These are phyloP conservation scores for Phataginus tricuspis DNA, from an alignment of 2,797 vertebrate genomes.

Conservation along the genomic window DNA sequence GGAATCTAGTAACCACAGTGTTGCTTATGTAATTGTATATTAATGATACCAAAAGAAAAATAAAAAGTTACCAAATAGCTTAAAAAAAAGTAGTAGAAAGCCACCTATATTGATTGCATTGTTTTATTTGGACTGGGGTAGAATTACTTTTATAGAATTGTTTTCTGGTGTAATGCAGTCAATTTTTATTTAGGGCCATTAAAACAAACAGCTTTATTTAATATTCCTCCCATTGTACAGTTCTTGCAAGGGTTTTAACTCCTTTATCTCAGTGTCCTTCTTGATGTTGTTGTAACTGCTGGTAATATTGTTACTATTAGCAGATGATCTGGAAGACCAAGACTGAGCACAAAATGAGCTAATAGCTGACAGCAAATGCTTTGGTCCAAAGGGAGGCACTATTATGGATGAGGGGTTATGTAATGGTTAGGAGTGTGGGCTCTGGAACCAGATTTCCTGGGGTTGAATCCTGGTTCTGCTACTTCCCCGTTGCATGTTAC, in stretches of 20 bases:
- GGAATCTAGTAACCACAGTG: too few species aligned
- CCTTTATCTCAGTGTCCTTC: slow-evolving; percentile 27
- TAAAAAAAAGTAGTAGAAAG: background rate
- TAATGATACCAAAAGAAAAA: too few species aligned
- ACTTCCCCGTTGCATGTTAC: background rate
- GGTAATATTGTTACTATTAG: background rate
- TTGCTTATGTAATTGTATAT: too few species aligned
- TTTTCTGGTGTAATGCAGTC: slow-evolving; percentile 56
- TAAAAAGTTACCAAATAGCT: too few species aligned
- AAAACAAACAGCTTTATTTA: slow-evolving; percentile 55
- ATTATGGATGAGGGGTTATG: background rate
- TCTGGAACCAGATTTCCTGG: slow-evolving; percentile 16
- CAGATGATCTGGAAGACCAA: background rate
- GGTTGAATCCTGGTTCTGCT: slow-evolving; percentile 23
- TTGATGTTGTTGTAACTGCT: background rate
- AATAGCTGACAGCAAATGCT: background rate
- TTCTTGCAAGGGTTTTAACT: slow-evolving; percentile 28
- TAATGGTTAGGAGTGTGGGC: background rate
- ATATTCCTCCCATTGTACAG: background rate
- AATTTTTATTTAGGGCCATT: slow-evolving; percentile 55
- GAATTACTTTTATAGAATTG: slow-evolving; percentile 43
- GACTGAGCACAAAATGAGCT: background rate
- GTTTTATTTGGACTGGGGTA: slow-evolving; percentile 24
- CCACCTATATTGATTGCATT: slow-evolving; percentile 23
- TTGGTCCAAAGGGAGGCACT: background rate